Evolutionary conservation across 2,113 vertebrate species (phyloP).

Genomic region (Tretioscincus oriximinensis): DNA sequence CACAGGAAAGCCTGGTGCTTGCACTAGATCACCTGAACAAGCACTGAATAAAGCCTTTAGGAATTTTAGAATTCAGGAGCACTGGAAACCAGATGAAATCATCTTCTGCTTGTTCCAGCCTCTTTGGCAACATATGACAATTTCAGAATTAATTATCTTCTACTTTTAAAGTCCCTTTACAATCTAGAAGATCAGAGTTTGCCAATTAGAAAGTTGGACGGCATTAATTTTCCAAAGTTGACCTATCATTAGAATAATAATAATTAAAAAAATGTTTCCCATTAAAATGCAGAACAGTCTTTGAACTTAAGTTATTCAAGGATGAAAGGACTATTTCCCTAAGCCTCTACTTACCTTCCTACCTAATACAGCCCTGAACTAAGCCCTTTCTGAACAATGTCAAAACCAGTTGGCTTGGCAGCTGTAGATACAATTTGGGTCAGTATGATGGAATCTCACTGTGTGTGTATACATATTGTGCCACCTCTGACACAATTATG

Average conservation of each 20-base stretch:
- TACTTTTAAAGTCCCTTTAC: background rate
- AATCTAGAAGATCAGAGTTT: conserved; percentile 15
- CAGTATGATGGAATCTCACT: conserved; percentile 62
- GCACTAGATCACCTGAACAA: too few relatives aligned
- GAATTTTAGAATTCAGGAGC: background rate
- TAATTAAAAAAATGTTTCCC: conserved; percentile 26
- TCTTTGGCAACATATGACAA: background rate
- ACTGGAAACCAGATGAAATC: conserved; percentile 6
- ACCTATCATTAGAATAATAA: background rate
- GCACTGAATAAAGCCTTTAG: background rate
- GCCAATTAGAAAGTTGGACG: background rate
- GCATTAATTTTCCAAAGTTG: conserved; percentile 23
- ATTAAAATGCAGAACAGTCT: conserved; percentile 11
- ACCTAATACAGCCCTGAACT: conserved; percentile 42
- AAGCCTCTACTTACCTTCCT: background rate
- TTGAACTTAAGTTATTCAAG: conserved; percentile 29
- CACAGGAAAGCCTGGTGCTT: too few relatives aligned
- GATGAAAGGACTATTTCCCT: conserved; percentile 12
- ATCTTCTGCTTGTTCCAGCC: background rate
- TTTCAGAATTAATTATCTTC: conserved; percentile 5
- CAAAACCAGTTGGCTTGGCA: conserved; percentile 58
- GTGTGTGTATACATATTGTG: conserved; percentile 61
- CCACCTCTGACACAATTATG: conserved; percentile 67
- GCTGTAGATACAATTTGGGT: conserved; percentile 59
- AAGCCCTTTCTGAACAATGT: conserved; percentile 55